Percentiles rank a stretch among this genome's conserved stretches.
Evolutionary conservation across 2,797 vertebrate genomes (phyloP).

Genomic region (Centropyge bicolor): DNA sequence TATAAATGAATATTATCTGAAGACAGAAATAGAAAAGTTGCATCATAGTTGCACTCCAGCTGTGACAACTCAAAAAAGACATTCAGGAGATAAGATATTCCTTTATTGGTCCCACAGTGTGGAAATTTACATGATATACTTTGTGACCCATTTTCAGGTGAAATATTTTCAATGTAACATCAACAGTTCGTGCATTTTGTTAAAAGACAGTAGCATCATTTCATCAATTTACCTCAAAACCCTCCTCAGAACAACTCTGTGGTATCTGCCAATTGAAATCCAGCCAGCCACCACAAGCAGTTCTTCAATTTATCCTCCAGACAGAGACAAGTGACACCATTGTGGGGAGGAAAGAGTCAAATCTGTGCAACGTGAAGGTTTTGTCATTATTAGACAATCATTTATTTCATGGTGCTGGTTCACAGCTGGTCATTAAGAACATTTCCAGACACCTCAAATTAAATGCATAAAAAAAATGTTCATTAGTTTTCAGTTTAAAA

Average conservation of each 20-base stretch:
- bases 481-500: not conserved
- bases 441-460: conserved; percentile 22
- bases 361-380: conserved; percentile 42
- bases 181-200: conserved; percentile 28
- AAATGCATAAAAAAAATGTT: conserved; percentile 13
- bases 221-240: conserved; percentile 54
- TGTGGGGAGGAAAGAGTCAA: conserved; percentile 63
- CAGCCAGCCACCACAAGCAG: conserved; percentile 69
- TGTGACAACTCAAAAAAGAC: not conserved
- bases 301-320: conserved; percentile 71
- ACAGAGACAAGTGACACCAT: conserved; percentile 73
- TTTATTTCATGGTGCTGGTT: conserved; percentile 18
- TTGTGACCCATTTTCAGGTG: conserved; percentile 8
- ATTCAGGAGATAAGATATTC: not conserved
- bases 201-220: conserved; percentile 34
- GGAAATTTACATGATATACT: too few relatives aligned
- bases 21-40: not conserved
- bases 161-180: conserved; percentile 23
- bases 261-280: conserved; percentile 62
- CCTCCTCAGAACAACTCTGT: conserved; percentile 44
- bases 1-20: not conserved
- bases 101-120: too few relatives aligned
- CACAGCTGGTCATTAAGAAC: conserved; percentile 8
- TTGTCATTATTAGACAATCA: conserved; percentile 41
- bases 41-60: not conserved